Base-by-base conservation (phyloP, 37 sponge, comb jelly and placozoan species). In the Petrosia ficiformis region DNA sequence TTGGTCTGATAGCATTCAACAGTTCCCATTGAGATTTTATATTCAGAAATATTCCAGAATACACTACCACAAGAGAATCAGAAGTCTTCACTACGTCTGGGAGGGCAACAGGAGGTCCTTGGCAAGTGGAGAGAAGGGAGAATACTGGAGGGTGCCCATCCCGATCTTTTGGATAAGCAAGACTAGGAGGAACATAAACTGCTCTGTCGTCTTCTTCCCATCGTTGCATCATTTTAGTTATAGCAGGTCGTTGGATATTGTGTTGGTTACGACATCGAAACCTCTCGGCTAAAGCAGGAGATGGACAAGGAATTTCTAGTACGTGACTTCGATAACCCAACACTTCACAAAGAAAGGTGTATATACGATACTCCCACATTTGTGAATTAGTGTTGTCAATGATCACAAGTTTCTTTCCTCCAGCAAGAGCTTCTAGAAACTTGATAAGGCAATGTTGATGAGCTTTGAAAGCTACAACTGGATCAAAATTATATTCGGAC, bases 301-400 rank as follows among this genome's bases (percentile, higher is more conserved):
- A 39, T 4, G 65, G 74, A 48, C 85, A 91, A 4, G 86, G 82
- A 16, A 95, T 61, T 52, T 95, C 92, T 40, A 95, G 61, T 6
- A 95, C 54, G 33, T 73, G 66, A 34, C 29, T 73, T 26, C 39
- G 29, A 31, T 72, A 39, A 11, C 86, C 89, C 8, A 84, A 56
- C 30, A 87, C 32, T 16, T 72, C 32, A 2, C 76, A 80, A 34
- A 95, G 31, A 63, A 76, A 84, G 42, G 34, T 57, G 65, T 87
- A 95, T 0, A 87, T 58, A 32, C 58, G 8, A 68, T 95, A 95
- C 71, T 90, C 89, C 95, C 95, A 95, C 6, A 58, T 52, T 33
- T 81, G 78, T 37, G 81, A 67, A 57, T 95, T 87, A 28, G 92
- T 95, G 73, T 95, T 95, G 80, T 95, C 92, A 54, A 95, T 72